phyloP scores from a whole-genome alignment of 2,888 invertebrate species.

The Anthophora plumipes region DNA sequence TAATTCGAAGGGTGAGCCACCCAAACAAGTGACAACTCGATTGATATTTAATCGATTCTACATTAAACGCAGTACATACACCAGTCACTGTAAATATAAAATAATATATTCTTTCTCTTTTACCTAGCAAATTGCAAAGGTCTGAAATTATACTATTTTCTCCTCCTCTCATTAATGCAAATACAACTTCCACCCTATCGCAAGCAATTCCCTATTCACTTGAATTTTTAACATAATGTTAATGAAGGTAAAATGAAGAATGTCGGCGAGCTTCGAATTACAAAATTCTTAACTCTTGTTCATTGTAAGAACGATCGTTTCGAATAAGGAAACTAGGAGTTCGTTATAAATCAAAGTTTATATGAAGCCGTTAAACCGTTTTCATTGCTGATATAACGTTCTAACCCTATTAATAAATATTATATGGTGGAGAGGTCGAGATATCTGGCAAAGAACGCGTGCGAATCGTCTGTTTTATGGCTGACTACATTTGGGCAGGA shows the following conservation, averaged over 20 bases:
- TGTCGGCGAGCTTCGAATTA: neutral
- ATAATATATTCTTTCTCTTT: neutral
- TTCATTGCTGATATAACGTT: slow-evolving; percentile 21
- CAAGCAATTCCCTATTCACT: neutral
- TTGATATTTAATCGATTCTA: neutral
- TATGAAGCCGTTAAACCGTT: slow-evolving; percentile 37
- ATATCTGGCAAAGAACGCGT: neutral
- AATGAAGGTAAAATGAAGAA: neutral
- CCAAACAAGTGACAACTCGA: slow-evolving; percentile 25
- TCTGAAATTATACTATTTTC: no score
- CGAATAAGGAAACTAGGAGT: slow-evolving; percentile 31
- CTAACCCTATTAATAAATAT: slow-evolving; percentile 31
- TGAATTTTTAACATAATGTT: neutral
- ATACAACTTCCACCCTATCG: no score
- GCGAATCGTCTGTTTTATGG: slow-evolving; percentile 20
- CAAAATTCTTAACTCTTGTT: neutral
- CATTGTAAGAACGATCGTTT: neutral
- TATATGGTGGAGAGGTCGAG: neutral
- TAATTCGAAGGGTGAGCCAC: slow-evolving; percentile 35
- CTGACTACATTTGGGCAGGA: neutral
- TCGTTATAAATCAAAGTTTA: slow-evolving; percentile 22
- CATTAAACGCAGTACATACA: neutral
- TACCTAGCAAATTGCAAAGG: no score
- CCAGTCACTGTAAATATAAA: neutral
- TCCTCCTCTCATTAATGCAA: neutral